Conservation (phyloP, 2,888 invertebrate species). For the Galeruca laticollis region DNA sequence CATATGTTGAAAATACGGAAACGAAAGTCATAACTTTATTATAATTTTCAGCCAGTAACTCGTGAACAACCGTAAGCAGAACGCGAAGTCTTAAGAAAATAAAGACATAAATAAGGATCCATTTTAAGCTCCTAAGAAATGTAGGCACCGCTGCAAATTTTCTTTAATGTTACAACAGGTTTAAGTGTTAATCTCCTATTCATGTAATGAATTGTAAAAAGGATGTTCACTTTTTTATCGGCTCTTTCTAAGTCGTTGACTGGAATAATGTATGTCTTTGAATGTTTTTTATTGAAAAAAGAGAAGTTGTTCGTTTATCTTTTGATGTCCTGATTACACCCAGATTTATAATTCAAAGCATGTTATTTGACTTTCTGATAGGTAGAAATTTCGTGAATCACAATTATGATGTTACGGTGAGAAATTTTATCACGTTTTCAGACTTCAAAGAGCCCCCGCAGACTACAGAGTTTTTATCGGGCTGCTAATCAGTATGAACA, state of each 20-base stretch:
- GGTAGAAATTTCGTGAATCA: too few relatives aligned
- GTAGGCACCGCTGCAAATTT: neutral
- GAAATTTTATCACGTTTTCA: too few relatives aligned
- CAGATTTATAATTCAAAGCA: too few relatives aligned
- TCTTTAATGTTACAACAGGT: neutral
- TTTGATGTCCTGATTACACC: neutral
- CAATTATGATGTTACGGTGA: too few relatives aligned
- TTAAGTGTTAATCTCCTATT: slow-evolving; percentile 17
- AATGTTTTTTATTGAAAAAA: neutral
- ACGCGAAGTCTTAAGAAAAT: slow-evolving; percentile 8
- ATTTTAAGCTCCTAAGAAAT: slow-evolving; percentile 19
- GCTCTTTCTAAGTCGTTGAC: neutral
- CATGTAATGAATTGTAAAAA: slow-evolving; percentile 16
- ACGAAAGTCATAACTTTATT: too few relatives aligned
- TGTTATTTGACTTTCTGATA: neutral
- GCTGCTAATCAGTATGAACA: too few relatives aligned
- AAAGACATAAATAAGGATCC: slow-evolving; percentile 21
- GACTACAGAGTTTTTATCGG: too few relatives aligned
- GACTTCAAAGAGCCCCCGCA: too few relatives aligned
- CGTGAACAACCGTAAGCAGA: slow-evolving; percentile 1
- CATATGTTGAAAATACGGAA: too few relatives aligned
- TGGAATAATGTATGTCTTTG: neutral
- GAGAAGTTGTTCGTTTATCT: neutral
- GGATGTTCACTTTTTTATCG: slow-evolving; percentile 9
- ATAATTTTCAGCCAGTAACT: too few relatives aligned